Evolutionary conservation across 2,888 invertebrate genomes (phyloP).

Genomic region (Venustoraphidia nigricollis): DNA sequence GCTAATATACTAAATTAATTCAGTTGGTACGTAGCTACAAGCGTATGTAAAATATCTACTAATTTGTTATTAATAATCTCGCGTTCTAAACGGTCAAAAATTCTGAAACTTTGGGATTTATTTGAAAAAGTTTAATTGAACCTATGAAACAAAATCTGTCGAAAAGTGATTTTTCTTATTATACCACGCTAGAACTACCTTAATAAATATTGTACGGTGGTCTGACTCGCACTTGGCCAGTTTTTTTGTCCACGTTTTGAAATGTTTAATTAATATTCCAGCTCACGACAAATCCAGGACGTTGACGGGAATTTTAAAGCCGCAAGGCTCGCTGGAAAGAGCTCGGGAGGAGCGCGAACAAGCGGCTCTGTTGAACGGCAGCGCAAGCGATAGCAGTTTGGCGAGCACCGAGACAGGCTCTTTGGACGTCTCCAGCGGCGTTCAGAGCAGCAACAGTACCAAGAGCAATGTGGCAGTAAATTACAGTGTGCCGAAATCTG

Average conservation of each 20-base stretch:
- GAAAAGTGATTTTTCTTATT: no score
- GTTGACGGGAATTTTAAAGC: conserved; percentile 45
- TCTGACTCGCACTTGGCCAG: no score
- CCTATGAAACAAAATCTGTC: no score
- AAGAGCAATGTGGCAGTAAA: conserved; percentile 5
- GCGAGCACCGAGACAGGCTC: conserved; percentile 3
- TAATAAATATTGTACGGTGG: no score
- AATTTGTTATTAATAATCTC: no score
- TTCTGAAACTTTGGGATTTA: no score
- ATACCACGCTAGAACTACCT: no score
- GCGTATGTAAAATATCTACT: no score
- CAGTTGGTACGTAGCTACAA: no score
- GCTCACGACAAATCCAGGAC: conserved; percentile 20
- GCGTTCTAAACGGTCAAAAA: no score
- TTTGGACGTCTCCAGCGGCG: conserved; percentile 12
- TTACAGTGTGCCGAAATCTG: conserved; percentile 14
- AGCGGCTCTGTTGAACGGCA: conserved; percentile 15
- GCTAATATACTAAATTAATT: no score
- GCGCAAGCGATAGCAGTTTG: conserved; percentile 5
- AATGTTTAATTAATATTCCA: neutral
- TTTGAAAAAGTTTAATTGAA: no score
- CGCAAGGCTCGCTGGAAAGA: conserved; percentile 53
- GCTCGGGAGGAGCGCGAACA: conserved; percentile 44
- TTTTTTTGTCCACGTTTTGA: neutral
- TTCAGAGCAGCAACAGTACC: conserved; percentile 11